Conservation (phyloP, 2,888 invertebrate genomes). For the Hydraecia micacea region DNA sequence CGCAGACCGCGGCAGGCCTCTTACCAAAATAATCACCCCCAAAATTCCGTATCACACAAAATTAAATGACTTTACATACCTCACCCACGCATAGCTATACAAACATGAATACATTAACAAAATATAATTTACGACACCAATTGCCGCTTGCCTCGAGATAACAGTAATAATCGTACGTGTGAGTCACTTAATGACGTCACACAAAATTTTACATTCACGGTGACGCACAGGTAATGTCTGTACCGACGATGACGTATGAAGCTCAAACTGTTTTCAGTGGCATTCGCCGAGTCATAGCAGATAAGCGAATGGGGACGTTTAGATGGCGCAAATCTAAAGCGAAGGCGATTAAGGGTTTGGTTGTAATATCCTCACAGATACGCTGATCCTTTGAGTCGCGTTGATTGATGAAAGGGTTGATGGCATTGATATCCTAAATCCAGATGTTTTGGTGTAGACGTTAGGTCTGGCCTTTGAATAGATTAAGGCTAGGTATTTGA, state of each 20-base stretch:
- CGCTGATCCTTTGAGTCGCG: constrained; percentile 43
- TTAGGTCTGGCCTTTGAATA: constrained; percentile 16
- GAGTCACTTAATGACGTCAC: constrained; percentile 49
- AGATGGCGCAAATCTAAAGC: constrained; percentile 58
- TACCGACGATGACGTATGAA: constrained; percentile 78
- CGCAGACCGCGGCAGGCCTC: not conserved
- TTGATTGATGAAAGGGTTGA: constrained; percentile 59
- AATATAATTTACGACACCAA: constrained; percentile 53
- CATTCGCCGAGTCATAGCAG: constrained; percentile 80
- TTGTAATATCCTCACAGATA: constrained; percentile 29
- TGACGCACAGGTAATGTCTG: constrained; percentile 77
- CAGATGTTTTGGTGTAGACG: constrained; percentile 19
- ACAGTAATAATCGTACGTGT: constrained; percentile 46
- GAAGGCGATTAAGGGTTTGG: constrained; percentile 22
- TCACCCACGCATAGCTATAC: constrained; percentile 5
- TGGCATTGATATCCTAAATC: constrained; percentile 51
- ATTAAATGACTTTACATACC: constrained; percentile 24
- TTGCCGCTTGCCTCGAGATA: constrained; percentile 51
- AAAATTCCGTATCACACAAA: constrained; percentile 33
- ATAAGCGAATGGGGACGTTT: constrained; percentile 79
- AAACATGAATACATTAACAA: constrained; percentile 39
- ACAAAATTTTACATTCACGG: constrained; percentile 63
- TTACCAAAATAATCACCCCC: constrained; percentile 23
- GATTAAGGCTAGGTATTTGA: constrained; percentile 19
- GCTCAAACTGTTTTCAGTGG: constrained; percentile 77